phyloP scores from a whole-genome alignment of 2,113 vertebrate species.

The Epinephelus lanceolatus region DNA sequence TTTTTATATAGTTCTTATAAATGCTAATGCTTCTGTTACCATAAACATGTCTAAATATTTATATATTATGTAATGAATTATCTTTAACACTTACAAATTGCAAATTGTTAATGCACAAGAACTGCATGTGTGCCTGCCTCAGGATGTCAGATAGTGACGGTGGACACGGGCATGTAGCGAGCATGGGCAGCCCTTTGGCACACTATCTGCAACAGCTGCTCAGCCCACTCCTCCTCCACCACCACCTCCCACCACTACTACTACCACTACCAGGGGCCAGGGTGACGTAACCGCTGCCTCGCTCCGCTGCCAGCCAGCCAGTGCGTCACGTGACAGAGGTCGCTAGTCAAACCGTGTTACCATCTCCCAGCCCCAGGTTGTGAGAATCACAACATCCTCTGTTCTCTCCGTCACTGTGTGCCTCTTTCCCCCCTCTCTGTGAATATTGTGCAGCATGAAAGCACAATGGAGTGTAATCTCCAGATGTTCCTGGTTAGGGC shows the following conservation, averaged over 20 bases:
- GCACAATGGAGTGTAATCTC: conserved; percentile 50
- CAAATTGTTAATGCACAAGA: no score
- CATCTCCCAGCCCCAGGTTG: conserved; percentile 60
- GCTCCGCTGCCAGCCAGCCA: conserved; percentile 62
- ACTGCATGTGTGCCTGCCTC: neutral
- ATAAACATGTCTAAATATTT: no score
- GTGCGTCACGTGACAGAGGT: conserved; percentile 70
- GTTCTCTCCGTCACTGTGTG: conserved; percentile 18
- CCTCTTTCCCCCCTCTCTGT: neutral
- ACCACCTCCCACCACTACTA: conserved; percentile 40
- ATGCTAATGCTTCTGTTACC: no score
- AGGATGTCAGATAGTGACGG: conserved; percentile 28
- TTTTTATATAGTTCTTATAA: no score
- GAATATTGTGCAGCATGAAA: conserved; percentile 33
- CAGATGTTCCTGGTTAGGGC: conserved; percentile 59
- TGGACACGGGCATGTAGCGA: conserved; percentile 18
- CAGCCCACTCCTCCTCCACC: conserved; percentile 45
- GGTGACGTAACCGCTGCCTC: conserved; percentile 71
- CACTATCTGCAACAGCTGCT: conserved; percentile 77
- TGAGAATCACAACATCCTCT: conserved; percentile 57
- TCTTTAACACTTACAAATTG: no score
- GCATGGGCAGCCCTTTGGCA: conserved; percentile 67
- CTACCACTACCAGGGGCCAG: conserved; percentile 65
- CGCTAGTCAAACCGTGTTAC: conserved; percentile 69
- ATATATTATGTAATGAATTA: no score